These are phyloP conservation scores for Megastigmus dorsalis DNA, from an alignment of 2,888 invertebrate species.

Conservation along the genomic window DNA sequence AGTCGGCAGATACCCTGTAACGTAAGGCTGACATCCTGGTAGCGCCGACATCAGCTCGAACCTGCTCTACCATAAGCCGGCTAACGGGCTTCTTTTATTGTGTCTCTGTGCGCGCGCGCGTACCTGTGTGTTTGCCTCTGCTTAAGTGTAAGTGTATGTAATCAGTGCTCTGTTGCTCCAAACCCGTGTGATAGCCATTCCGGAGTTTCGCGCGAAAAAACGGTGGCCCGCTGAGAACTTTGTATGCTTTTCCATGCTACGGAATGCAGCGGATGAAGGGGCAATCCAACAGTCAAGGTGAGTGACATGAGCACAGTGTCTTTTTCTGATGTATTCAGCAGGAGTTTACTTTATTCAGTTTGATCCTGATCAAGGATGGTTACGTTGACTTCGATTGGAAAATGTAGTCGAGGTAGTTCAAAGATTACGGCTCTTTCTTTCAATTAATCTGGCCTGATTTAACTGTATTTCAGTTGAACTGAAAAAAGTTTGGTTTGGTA, in stretches of 20 bases:
- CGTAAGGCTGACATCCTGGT: neutral
- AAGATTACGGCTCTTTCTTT: too few relatives aligned
- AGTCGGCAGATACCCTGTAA: neutral
- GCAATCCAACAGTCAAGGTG: constrained; percentile 73
- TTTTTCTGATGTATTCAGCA: too few relatives aligned
- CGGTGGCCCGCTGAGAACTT: constrained; percentile 42
- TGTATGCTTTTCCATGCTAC: constrained; percentile 73
- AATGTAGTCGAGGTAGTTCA: too few relatives aligned
- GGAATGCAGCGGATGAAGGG: constrained; percentile 75
- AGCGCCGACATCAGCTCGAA: neutral
- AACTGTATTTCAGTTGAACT: too few relatives aligned
- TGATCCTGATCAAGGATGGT: too few relatives aligned
- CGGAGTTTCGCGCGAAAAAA: constrained; percentile 5
- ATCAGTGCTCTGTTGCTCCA: neutral
- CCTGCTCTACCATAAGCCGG: neutral
- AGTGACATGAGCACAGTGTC: too few relatives aligned
- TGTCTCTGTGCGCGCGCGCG: neutral
- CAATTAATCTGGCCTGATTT: too few relatives aligned
- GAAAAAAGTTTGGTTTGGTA: too few relatives aligned
- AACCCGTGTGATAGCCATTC: too few relatives aligned
- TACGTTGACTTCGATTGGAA: neutral
- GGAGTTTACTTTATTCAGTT: too few relatives aligned
- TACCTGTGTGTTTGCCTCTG: neutral
- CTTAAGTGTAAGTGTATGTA: neutral
- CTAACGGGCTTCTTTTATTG: neutral